A percentile compares a stretch with the other conserved stretches of the same genome.
Evolutionary conservation across 2,888 invertebrate species (phyloP).

Genomic region (Bombylius discolor): DNA sequence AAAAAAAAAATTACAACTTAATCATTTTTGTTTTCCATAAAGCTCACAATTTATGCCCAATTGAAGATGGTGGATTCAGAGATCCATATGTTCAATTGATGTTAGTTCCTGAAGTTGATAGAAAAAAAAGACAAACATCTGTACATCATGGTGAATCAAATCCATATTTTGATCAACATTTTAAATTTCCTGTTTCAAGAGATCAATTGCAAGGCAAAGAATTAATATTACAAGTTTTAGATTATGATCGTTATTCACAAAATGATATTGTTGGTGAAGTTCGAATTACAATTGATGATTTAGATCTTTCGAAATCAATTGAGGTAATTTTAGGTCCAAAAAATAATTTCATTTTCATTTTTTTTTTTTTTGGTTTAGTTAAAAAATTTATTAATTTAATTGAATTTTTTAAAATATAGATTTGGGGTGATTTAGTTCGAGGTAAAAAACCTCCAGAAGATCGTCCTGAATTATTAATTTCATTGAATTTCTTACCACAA

Average conservation of each 20-base stretch:
- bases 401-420: conserved; percentile 33
- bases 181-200: conserved; percentile 83
- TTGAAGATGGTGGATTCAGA: conserved; percentile 76
- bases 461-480: conserved; percentile 67
- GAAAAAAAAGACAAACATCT: conserved; percentile 69
- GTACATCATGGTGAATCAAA: conserved; percentile 74
- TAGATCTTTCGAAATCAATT: conserved; percentile 49
- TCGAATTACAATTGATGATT: conserved; percentile 59
- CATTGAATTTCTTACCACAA: conserved; percentile 76
- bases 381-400: not conserved
- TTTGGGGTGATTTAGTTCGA: conserved; percentile 78
- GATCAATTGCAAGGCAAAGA: conserved; percentile 73
- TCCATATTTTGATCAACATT: conserved; percentile 82
- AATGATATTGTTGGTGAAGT: conserved; percentile 82
- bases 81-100: conserved; percentile 77
- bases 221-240: conserved; percentile 38
- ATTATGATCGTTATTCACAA: conserved; percentile 56
- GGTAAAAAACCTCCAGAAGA: conserved; percentile 72
- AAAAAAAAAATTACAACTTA: not conserved
- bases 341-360: conserved; percentile 22
- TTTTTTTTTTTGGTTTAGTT: conserved; percentile 19
- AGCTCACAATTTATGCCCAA: conserved; percentile 73
- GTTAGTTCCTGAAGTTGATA: conserved; percentile 72
- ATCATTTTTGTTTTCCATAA: conserved; percentile 15
- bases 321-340: conserved; percentile 22